phyloP scores from a whole-genome alignment of 2,797 vertebrate genomes.

The Sebastes miniatus region DNA sequence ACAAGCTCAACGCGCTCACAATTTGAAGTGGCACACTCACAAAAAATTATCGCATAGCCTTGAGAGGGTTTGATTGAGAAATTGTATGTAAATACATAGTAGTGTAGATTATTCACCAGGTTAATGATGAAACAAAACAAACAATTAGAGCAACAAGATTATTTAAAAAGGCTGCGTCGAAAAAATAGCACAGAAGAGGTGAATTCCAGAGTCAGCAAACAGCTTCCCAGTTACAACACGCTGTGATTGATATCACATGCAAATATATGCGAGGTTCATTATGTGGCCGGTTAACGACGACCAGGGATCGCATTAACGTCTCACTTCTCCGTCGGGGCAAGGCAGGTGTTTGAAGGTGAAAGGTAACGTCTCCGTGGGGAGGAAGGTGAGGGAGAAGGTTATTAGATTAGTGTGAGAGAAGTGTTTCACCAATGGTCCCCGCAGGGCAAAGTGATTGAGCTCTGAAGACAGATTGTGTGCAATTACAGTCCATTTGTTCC shows the following conservation, averaged over 20 bases:
- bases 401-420: conserved; percentile 72
- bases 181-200: neutral
- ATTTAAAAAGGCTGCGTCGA: neutral
- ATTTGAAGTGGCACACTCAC: too few species aligned
- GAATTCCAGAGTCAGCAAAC: conserved; percentile 9
- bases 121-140: conserved; percentile 43
- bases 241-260: neutral
- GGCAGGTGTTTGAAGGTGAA: conserved; percentile 50
- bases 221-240: neutral
- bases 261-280: conserved; percentile 22
- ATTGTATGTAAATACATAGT: conserved; percentile 26
- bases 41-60: too few species aligned
- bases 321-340: neutral
- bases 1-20: too few species aligned
- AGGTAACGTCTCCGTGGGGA: conserved; percentile 53
- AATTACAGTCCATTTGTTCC: conserved; percentile 80
- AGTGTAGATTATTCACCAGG: neutral
- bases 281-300: conserved; percentile 17
- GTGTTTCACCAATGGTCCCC: conserved; percentile 59
- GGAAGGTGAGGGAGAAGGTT: conserved; percentile 49
- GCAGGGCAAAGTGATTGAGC: conserved; percentile 73
- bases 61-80: conserved; percentile 22
- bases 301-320: conserved; percentile 2
- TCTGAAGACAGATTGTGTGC: conserved; percentile 77
- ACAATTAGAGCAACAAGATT: conserved; percentile 15